phyloP scores from a whole-genome alignment of 2,797 vertebrate species.

The Aeoliscus strigatus region DNA sequence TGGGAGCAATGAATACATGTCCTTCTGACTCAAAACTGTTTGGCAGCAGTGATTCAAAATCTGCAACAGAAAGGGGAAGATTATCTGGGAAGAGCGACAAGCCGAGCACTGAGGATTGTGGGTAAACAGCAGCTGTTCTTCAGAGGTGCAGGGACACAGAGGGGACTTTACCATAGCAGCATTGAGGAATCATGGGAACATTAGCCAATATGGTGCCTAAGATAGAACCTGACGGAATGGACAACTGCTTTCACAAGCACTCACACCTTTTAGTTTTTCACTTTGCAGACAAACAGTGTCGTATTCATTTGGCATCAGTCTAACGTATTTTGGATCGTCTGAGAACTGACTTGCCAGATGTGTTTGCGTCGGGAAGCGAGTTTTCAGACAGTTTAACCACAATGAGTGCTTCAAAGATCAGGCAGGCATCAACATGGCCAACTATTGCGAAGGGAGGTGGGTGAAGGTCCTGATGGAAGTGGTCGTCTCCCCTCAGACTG shows the following conservation, averaged over 20 bases:
- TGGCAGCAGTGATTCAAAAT: conserved; percentile 99
- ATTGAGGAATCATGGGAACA: conserved; percentile 76
- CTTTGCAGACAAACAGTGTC: conserved; percentile 26
- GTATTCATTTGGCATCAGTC: conserved; percentile 28
- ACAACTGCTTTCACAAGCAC: conserved; percentile 52
- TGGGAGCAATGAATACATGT: conserved; percentile 99
- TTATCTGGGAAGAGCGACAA: conserved; percentile 82
- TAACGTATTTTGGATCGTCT: conserved; percentile 54
- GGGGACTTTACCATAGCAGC: conserved; percentile 79
- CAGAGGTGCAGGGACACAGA: conserved; percentile 73
- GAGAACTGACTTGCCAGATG: conserved; percentile 75
- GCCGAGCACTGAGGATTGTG: conserved; percentile 68
- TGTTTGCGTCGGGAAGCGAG: conserved; percentile 61
- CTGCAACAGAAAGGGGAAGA: conserved; percentile 99
- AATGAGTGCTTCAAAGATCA: conserved; percentile 63
- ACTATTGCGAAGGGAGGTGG: conserved; percentile 74
- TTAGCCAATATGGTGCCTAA: conserved; percentile 81
- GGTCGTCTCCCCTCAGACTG: conserved; percentile 95
- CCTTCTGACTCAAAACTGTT: conserved; percentile 99
- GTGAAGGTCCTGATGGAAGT: conserved; percentile 83
- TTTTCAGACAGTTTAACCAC: conserved; percentile 64
- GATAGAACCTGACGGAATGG: conserved; percentile 57
- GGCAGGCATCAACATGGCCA: conserved; percentile 96
- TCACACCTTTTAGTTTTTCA: conserved; percentile 33
- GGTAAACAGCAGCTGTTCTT: conserved; percentile 77